Base-by-base conservation (phyloP, 2,888 invertebrate genomes). In the Ectemnius lituratus region DNA sequence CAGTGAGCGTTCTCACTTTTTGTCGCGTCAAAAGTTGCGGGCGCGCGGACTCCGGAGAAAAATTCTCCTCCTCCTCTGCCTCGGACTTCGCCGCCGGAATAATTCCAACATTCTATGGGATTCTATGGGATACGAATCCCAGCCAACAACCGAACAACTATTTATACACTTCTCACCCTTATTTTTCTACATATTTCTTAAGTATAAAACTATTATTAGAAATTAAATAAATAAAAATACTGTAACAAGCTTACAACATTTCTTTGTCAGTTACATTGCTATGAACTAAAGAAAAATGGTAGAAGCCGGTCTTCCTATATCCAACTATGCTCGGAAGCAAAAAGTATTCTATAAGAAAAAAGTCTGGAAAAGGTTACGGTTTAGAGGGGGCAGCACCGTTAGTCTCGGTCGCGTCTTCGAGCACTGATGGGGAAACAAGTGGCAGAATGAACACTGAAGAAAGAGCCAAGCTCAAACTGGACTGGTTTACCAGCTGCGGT, bases 91-190 rank as follows among this genome's bases (percentile, higher is more conserved):
- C 8, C 52, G 4, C 16, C 52, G 72, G 76, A 78, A 81, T 83
- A 83, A 83, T 86, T 83, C 71, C 83, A 72, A 77, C 82, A 84
- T 84, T 85, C 88, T 85, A 78, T 82, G 78, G 81, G 87, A 88
- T 86, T 88, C 87, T 82, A 79, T 66, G 86, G 84, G n/a, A 14
- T 52, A 6, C 52, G 52, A 14, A 14, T 6, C 52, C 11, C 16
- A 37, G 8, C 11, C 11, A 37, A 23, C 23, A 23, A 23, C 23
- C 23, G 3, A 23, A 23, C 2, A 2, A 23, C 0, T 2, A 23
- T 23, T 23, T 23, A 23, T 23, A 23, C 23, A 23, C 47, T 14
- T 47, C 47, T 47, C 47, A 5, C n/a, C 47, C n/a, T 47, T n/a
- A 14, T 47, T 47, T 47, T n/a, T 3, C 47, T 0, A 2, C 2